Evolutionary conservation across 35 echinoderm and acorn worm species (phyloP).

Genomic region (Holothuria glaberrima): DNA sequence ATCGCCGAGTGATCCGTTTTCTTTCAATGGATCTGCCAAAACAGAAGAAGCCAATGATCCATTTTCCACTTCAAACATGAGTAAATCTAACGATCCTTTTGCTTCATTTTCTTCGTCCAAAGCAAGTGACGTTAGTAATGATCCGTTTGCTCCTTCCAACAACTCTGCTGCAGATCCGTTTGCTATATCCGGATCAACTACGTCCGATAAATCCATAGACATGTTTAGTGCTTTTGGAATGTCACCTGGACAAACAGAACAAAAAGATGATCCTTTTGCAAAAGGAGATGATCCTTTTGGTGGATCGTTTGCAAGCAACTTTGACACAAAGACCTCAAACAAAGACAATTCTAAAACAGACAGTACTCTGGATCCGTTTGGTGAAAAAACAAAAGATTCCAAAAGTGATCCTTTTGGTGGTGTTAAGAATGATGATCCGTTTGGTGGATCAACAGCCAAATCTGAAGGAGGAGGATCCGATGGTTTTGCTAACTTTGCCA

Average conservation of each 20-base stretch:
- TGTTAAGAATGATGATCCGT: constrained; percentile 47
- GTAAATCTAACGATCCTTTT: constrained; percentile 75
- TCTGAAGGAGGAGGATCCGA: constrained; percentile 38
- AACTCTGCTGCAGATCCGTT: constrained; percentile 54
- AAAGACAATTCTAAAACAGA: constrained; percentile 27
- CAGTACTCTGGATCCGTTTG: constrained; percentile 65
- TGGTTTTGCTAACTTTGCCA: constrained; percentile 91
- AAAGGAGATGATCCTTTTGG: constrained; percentile 53
- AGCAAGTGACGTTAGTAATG: constrained; percentile 24
- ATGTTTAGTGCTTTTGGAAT: constrained; percentile 49
- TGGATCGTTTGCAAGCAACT: constrained; percentile 30
- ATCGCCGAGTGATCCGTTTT: constrained; percentile 51
- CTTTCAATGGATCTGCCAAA: constrained; percentile 45
- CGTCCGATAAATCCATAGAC: constrained; percentile 30
- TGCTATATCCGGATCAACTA: constrained; percentile 7
- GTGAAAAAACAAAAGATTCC: background rate
- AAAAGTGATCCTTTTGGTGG: constrained; percentile 24
- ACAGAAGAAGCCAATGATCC: constrained; percentile 53
- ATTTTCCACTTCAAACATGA: constrained; percentile 45
- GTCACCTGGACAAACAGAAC: constrained; percentile 37
- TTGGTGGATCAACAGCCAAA: constrained; percentile 29
- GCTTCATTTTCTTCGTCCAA: constrained; percentile 41
- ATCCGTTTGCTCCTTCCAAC: constrained; percentile 48
- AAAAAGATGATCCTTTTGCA: constrained; percentile 71
- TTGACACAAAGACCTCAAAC: constrained; percentile 27